Base-by-base conservation (phyloP, 2,113 vertebrate species). In the Condylura cristata region DNA sequence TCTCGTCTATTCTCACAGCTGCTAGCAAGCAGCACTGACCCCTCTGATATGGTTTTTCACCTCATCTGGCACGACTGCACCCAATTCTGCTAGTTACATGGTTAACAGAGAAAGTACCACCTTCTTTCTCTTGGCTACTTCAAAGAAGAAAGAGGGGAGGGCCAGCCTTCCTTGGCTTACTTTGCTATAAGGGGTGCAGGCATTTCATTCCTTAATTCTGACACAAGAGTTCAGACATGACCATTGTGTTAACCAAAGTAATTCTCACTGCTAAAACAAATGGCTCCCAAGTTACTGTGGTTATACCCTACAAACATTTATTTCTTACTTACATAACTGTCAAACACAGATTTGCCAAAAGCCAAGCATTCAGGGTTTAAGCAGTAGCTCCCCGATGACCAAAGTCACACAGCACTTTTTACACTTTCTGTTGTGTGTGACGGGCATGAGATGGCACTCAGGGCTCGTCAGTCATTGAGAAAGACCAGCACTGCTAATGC, bases 21-120 rank as follows among this genome's bases (percentile, higher is more conserved):
- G 16, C 48, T 0, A 10, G 58, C 53, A 24, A 72, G 48, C 8
- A 76, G 0, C 1, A 5, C 24, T 28, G 13, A 48, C 85, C 46
- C 56, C 44, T 48, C 81, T 2, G 10, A 24, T n/a, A 4, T 37
- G 20, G 63, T 48, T 88, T 51, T 90, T 95, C 74, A 94, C 85
- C 94, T 95, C 93, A 17, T 86, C 93, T 82, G 70, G 92, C 88
- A 41, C 88, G 82, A 66, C 12, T 70, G 92, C 58, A 39, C 70
- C 94, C 80, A 66, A 10, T 93, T 96, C 89, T 80, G 66, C 68
- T 88, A 44, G 68, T 41, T 68, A 53, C 61, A 93, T 3, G 3
- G 68, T 95, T 94, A 82, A 97, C 93, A 92, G 58, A 51, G 30
- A 71, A 91, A 65, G 71, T 81, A 84, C 1, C 2, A 37, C 66